phyloP scores from a whole-genome alignment of 2,888 invertebrate genomes.

The Incurvaria masculella region DNA sequence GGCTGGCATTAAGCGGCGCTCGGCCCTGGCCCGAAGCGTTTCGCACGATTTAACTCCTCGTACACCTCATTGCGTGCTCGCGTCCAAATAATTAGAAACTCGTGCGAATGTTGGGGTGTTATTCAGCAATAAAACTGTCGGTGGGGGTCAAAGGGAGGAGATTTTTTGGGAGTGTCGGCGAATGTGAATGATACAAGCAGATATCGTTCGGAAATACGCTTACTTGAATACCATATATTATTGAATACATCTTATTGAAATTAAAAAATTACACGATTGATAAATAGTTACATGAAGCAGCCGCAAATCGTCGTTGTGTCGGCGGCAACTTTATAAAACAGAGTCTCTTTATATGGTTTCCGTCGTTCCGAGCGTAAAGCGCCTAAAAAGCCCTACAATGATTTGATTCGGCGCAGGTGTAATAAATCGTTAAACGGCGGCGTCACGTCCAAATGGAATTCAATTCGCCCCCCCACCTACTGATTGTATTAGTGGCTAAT shows the following conservation, averaged over 20 bases:
- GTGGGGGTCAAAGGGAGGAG: background rate
- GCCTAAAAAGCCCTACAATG: no score
- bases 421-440: background rate
- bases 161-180: no score
- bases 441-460: background rate
- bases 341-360: background rate
- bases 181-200: no score
- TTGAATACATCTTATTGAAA: no score
- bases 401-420: background rate
- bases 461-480: background rate
- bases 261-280: no score
- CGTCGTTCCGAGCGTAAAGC: no score
- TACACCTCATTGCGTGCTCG: background rate
- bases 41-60: background rate
- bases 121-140: background rate
- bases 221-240: no score
- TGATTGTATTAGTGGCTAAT: no score
- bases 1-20: background rate
- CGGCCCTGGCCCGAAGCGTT: background rate
- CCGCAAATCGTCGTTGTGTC: no score
- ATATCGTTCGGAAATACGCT: no score
- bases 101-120: background rate
- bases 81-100: background rate
- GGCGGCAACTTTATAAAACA: no score
- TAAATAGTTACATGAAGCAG: no score